Base-by-base conservation (phyloP, 2,113 vertebrate species). In the Ceyx melanurus region DNA sequence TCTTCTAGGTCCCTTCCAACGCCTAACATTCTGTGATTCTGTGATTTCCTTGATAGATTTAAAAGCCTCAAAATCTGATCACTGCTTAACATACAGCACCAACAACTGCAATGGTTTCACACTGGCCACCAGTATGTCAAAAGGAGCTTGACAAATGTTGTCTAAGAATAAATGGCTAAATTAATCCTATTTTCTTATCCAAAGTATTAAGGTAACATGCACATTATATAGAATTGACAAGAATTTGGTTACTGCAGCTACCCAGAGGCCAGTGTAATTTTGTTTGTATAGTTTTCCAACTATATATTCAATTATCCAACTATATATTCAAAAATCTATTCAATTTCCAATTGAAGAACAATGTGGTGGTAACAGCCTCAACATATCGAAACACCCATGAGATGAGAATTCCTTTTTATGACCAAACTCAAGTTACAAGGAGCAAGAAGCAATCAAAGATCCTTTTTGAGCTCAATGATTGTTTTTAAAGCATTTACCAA, bases 301-400 rank as follows among this genome's bases (percentile, higher is more conserved):
- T n/a, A n/a, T n/a, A n/a, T n/a, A n/a, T n/a, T n/a, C n/a, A n/a
- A n/a, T n/a, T n/a, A n/a, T n/a, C n/a, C n/a, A n/a, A n/a, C n/a
- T n/a, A n/a, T n/a, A n/a, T n/a, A n/a, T n/a, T n/a, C n/a, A n/a
- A n/a, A n/a, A n/a, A n/a, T n/a, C n/a, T n/a, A n/a, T n/a, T n/a
- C n/a, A n/a, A n/a, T n/a, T n/a, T n/a, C n/a, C 45, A 65, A 2
- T 11, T 7, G 7, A 35, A 68, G 16, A 54, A 22, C 9, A 25
- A 17, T 0, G 4, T 19, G 29, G 9, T 56, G 29, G 26, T n/a
- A 51, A 35, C 29, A 73, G 29, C 6, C 14, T 43, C 18, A 37
- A 1, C 0, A 1, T 22, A 28, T 11, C 21, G 12, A 48, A 29
- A 83, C 5, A 14, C 7, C 6, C 8, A 4, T 3, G 26, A 43